A percentile compares a stretch with the other conserved stretches of the same genome.
These are phyloP conservation scores for Hemithea aestivaria DNA, from an alignment of 2,888 invertebrate species.

Conservation along the genomic window DNA sequence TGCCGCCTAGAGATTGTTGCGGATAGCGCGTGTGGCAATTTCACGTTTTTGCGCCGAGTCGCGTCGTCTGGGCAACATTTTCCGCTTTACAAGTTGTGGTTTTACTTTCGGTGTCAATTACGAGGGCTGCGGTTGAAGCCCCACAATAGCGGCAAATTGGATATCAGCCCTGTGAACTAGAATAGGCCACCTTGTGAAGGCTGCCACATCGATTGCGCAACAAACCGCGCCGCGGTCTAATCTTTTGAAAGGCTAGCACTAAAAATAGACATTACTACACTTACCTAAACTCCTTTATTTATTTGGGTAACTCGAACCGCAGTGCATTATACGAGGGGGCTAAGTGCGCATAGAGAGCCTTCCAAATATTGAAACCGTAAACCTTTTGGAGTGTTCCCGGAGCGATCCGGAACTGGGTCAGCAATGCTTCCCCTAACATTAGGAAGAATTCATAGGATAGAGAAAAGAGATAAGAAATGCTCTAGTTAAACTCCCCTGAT, in stretches of 20 bases:
- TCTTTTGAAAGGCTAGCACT: conserved; percentile 34
- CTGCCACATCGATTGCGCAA: conserved; percentile 49
- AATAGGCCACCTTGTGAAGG: conserved; percentile 66
- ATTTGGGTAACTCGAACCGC: conserved; percentile 31
- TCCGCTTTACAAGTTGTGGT: conserved; percentile 59
- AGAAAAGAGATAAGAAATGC: conserved; percentile 30
- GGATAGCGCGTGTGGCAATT: conserved; percentile 47
- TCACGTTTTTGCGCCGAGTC: conserved; percentile 48
- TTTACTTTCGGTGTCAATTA: conserved; percentile 70
- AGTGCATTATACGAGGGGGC: conserved; percentile 39
- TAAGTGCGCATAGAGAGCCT: conserved; percentile 42
- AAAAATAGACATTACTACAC: conserved; percentile 46
- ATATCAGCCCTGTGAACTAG: conserved; percentile 64
- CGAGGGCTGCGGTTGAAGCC: conserved; percentile 69
- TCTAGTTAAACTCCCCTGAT: conserved; percentile 25
- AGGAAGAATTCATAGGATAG: conserved; percentile 49
- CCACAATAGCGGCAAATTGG: conserved; percentile 68
- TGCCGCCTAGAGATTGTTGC: conserved; percentile 38
- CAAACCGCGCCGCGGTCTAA: conserved; percentile 35
- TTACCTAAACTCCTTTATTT: conserved; percentile 34
- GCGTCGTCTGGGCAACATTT: conserved; percentile 48
- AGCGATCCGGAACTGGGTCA: conserved; percentile 64
- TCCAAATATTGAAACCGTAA: conserved; percentile 71
- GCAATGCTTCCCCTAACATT: conserved; percentile 48
- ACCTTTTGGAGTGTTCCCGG: conserved; percentile 61